Evolutionary conservation across 2,113 vertebrate genomes (phyloP).

Genomic region (Microtus ochrogaster): DNA sequence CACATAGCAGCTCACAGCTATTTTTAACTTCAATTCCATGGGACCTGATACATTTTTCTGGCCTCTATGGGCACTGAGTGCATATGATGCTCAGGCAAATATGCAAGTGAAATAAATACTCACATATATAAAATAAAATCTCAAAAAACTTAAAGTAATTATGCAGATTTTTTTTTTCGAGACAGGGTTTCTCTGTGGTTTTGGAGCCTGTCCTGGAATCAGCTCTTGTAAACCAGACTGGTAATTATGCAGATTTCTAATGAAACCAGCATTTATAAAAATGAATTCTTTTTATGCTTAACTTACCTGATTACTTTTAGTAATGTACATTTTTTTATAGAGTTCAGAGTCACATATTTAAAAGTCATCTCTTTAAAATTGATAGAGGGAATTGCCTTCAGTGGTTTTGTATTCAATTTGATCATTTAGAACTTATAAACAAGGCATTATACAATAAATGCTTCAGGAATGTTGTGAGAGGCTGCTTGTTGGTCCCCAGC

Average conservation of each 20-base stretch:
- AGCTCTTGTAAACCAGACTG: no score
- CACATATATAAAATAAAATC: background rate
- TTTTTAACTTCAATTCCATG: no score
- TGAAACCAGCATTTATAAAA: background rate
- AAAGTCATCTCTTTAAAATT: background rate
- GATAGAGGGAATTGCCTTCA: background rate
- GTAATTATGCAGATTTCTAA: background rate
- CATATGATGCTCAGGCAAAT: no score
- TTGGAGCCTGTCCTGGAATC: no score
- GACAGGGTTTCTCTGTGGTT: no score
- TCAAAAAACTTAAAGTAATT: background rate
- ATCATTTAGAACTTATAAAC: background rate
- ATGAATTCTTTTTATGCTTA: background rate
- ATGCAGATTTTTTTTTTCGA: background rate
- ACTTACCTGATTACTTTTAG: background rate
- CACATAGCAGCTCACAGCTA: no score
- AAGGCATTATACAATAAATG: background rate
- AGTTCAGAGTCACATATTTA: background rate
- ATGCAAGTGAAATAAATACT: no score
- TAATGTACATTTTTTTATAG: background rate
- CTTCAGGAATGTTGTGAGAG: background rate
- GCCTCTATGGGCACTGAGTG: no score
- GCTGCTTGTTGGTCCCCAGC: no score
- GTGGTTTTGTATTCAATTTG: background rate
- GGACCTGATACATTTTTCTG: no score